These are phyloP conservation scores for Anoplius nigerrimus DNA, from an alignment of 2,888 invertebrate species.

Conservation along the genomic window DNA sequence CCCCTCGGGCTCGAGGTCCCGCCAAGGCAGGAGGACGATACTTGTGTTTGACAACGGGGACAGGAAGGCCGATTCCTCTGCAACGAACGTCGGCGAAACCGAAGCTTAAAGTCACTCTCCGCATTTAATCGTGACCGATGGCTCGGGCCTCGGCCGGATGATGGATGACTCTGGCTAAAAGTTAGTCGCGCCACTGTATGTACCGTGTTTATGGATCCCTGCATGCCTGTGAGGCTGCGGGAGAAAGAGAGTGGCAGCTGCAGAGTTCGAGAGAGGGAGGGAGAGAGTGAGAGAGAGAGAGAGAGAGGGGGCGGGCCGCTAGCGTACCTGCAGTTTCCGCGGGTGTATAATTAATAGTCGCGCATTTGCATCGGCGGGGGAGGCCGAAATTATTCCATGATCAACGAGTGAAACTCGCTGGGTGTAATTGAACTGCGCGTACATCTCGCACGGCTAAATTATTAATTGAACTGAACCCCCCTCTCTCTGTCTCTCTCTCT, in stretches of 20 bases:
- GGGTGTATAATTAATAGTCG: constrained; percentile 44
- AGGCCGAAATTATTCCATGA: constrained; percentile 43
- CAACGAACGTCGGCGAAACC: not conserved
- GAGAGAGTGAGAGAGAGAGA: not conserved
- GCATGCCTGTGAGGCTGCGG: too few species aligned
- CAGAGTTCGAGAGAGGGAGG: not conserved
- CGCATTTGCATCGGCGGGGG: constrained; percentile 28
- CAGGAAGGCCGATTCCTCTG: not conserved
- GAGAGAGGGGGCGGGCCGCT: not conserved
- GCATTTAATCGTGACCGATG: constrained; percentile 19
- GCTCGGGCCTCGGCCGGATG: not conserved
- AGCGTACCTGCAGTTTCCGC: constrained; percentile 24
- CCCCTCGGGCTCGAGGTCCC: too few species aligned
- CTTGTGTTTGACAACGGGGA: not conserved
- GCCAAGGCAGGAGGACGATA: not conserved
- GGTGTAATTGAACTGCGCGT: constrained; percentile 31
- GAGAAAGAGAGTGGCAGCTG: not conserved
- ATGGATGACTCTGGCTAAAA: constrained; percentile 1
- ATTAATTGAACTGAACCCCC: constrained; percentile 35
- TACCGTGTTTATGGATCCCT: not conserved
- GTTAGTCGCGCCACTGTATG: constrained; percentile 15
- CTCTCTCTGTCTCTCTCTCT: too few species aligned
- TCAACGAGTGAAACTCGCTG: constrained; percentile 37
- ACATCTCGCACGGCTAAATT: constrained; percentile 30
- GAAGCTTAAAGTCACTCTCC: constrained; percentile 2